Conservation (phyloP, 2,888 invertebrate genomes). For the Busseola fusca region DNA sequence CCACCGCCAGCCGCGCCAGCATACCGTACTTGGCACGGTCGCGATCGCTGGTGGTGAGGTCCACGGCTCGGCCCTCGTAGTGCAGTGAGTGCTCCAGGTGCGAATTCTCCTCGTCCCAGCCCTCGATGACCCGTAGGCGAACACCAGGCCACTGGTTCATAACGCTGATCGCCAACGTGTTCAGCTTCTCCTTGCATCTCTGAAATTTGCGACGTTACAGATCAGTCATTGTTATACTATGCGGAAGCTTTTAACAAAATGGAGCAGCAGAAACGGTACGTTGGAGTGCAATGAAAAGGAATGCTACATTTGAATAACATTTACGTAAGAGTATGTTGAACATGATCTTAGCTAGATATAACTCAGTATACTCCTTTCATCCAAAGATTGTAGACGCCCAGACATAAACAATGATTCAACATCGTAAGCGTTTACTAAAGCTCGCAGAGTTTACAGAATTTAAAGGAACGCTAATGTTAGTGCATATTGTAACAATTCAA, state of each 20-base stretch:
- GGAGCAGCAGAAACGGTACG: slow-evolving; percentile 2
- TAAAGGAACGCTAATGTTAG: slow-evolving; percentile 46
- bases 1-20: slow-evolving; percentile 97
- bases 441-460: slow-evolving; percentile 44
- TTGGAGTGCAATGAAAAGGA: slow-evolving; percentile 2
- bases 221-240: slow-evolving; percentile 21
- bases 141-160: slow-evolving; percentile 99
- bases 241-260: background rate
- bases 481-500: slow-evolving; percentile 54
- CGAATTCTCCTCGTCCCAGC: slow-evolving; percentile 97
- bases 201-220: slow-evolving; percentile 86
- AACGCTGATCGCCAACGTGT: slow-evolving; percentile 97
- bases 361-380: slow-evolving; percentile 36
- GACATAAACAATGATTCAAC: slow-evolving; percentile 64
- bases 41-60: slow-evolving; percentile 97
- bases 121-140: slow-evolving; percentile 96
- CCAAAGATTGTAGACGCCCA: slow-evolving; percentile 52
- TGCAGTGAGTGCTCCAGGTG: slow-evolving; percentile 95
- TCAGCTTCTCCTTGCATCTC: slow-evolving; percentile 98
- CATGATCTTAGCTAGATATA: slow-evolving; percentile 18
- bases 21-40: slow-evolving; percentile 98
- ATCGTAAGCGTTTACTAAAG: slow-evolving; percentile 49
- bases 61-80: slow-evolving; percentile 98
- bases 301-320: slow-evolving; percentile 26
- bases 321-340: slow-evolving; percentile 24